Percentiles rank a stretch among this genome's conserved stretches.
phyloP scores from a whole-genome alignment of 1,140 invertebrate genomes.

The Whitmania pigra region DNA sequence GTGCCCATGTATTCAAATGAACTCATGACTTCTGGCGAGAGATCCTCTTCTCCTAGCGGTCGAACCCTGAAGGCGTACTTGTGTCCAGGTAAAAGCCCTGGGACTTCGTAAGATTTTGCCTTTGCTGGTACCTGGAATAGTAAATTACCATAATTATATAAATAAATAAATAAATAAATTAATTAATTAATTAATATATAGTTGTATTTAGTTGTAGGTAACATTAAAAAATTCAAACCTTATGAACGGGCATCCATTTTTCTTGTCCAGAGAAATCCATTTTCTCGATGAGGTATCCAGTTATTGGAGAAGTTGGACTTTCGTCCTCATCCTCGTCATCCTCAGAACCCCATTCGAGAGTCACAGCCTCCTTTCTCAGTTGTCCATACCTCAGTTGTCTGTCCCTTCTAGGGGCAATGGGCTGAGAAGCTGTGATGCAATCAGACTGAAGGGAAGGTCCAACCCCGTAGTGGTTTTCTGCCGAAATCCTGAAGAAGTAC shows the following conservation, averaged over 20 bases:
- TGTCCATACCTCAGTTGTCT: conserved; percentile 50
- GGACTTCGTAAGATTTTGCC: conserved; percentile 76
- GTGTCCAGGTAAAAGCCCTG: conserved; percentile 78
- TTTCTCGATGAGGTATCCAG: conserved; percentile 61
- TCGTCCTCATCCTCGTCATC: conserved; percentile 39
- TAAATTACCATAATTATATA: not conserved
- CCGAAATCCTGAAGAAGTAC: conserved; percentile 84
- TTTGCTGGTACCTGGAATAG: conserved; percentile 43
- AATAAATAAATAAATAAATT: not conserved
- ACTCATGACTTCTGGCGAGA: conserved; percentile 70
- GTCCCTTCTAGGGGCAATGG: conserved; percentile 53
- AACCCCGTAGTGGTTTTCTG: conserved; percentile 88
- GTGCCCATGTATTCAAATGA: conserved; percentile 78
- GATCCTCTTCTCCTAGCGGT: conserved; percentile 77
- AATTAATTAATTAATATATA: not conserved
- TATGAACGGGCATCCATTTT: conserved; percentile 29
- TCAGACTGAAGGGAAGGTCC: conserved; percentile 74
- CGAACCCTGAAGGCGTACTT: conserved; percentile 80
- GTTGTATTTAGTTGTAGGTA: too few species aligned
- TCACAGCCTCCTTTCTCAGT: conserved; percentile 81
- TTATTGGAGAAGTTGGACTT: conserved; percentile 35
- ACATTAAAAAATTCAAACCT: too few species aligned
- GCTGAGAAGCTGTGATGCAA: conserved; percentile 79
- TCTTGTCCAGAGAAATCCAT: conserved; percentile 38
- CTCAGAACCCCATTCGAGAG: conserved; percentile 86